These are phyloP conservation scores for Copidosoma aretas DNA, from an alignment of 2,888 invertebrate genomes.

Conservation along the genomic window DNA sequence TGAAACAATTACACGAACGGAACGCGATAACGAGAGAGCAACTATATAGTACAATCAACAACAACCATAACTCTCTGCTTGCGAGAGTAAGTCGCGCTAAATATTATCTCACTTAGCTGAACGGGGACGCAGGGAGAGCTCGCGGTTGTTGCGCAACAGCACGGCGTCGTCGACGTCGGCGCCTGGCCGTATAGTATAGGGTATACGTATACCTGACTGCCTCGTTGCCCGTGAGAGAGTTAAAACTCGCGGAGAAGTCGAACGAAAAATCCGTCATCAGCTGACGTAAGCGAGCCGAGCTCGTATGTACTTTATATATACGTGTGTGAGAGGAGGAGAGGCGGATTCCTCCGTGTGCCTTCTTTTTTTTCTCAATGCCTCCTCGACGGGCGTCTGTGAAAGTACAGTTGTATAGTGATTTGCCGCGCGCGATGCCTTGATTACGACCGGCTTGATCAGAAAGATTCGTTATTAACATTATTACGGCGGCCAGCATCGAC, in stretches of 20 bases:
- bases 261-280: too few relatives aligned
- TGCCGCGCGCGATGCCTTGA: too few relatives aligned
- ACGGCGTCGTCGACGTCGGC: neutral
- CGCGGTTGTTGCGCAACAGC: neutral
- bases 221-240: too few relatives aligned
- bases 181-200: neutral
- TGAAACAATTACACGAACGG: slow-evolving; percentile 19
- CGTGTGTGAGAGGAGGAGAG: too few relatives aligned
- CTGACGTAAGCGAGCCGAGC: too few relatives aligned
- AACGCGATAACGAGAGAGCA: slow-evolving; percentile 22
- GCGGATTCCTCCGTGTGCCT: too few relatives aligned
- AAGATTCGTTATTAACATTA: neutral
- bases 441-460: too few relatives aligned
- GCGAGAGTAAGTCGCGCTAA: slow-evolving; percentile 5
- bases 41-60: neutral
- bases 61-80: slow-evolving; percentile 6
- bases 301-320: too few relatives aligned
- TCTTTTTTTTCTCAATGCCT: neutral
- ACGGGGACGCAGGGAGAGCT: neutral
- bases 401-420: neutral
- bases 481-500: neutral
- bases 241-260: too few relatives aligned
- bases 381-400: neutral
- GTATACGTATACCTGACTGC: too few relatives aligned
- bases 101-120: slow-evolving; percentile 20